Base-by-base conservation (phyloP, 64 coral and sea anemone species). In the Exaiptasia diaphana region DNA sequence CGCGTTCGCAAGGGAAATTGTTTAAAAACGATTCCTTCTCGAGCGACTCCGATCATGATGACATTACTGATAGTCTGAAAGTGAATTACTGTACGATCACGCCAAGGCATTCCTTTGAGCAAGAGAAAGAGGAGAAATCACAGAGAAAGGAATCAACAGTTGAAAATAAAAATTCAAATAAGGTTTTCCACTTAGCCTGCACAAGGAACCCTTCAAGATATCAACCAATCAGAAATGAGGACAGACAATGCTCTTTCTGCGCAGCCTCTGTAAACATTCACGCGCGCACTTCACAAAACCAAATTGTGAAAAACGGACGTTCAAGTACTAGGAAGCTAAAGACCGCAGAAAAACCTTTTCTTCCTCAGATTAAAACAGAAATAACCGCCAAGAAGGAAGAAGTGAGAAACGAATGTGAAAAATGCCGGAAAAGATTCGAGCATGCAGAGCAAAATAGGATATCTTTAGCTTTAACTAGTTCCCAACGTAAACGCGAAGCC, bases 151-250 rank as follows among this genome's bases (percentile, higher is more conserved):
- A 13, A 4, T 4, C 38, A 36, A 4, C 61, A 11, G 26, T 11
- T 9, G 20, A 0, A 14, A 31, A 65, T 5, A 15, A 12, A 1
- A 5, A 18, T 32, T 35, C 32, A 1, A 65, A 32, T 14, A 73
- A 73, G 23, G 29, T 40, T 11, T 73, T 73, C 26, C 38, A 73
- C 45, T 73, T 73, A 40, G 69, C 69, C 25, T 73, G 69, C 26
- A 73, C 69, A 45, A 29, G 69, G 44, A 1, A 73, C 14, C 44
- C 41, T 11, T 15, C 0, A 0, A 49, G 44, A 30, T 73, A 48
- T 48, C 18, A 24, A 27, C 15, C 69, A 3, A 25, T 23, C 18
- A 23, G 27, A 5, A 73, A 23, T 15, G 4, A 42, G 7, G 17
- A 71, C 10, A 25, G 13, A 3, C 36, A 48, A 6, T 23, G 40